These are phyloP conservation scores for Champsocephalus esox DNA, from an alignment of 2,797 vertebrate species.

Conservation along the genomic window DNA sequence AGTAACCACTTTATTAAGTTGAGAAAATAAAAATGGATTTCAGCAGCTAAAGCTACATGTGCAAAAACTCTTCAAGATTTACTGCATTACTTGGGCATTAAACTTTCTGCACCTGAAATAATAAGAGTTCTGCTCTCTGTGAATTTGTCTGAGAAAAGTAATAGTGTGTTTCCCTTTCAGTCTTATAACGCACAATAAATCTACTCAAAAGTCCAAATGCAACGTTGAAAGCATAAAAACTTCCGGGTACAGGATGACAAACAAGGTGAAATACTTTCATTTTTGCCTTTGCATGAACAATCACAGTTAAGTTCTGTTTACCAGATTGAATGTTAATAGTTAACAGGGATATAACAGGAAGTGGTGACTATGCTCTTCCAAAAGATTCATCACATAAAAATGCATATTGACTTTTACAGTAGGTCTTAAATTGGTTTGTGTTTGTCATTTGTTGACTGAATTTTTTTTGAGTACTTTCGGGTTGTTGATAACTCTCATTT, in stretches of 20 bases:
- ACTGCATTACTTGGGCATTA: conserved; percentile 18
- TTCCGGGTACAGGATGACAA: conserved; percentile 9
- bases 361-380: not conserved
- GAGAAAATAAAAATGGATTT: conserved; percentile 6
- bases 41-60: conserved; percentile 19
- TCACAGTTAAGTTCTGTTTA: not conserved
- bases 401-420: not conserved
- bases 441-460: not conserved
- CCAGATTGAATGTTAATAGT: not conserved
- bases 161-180: not conserved
- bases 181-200: not conserved
- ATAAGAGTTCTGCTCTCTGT: not conserved
- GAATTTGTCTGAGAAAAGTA: conserved; percentile 14
- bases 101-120: conserved; percentile 49
- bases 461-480: not conserved
- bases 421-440: not conserved
- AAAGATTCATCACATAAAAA: not conserved
- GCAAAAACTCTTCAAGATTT: conserved; percentile 22
- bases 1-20: conserved; percentile 17
- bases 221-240: not conserved
- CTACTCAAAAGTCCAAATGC: not conserved
- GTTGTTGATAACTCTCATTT: not conserved
- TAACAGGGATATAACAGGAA: conserved; percentile 12
- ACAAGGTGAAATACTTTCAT: not conserved
- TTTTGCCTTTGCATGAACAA: conserved; percentile 3